Base-by-base conservation (phyloP, 2,797 vertebrate genomes). In the Oryzias dopingdopingensis region DNA sequence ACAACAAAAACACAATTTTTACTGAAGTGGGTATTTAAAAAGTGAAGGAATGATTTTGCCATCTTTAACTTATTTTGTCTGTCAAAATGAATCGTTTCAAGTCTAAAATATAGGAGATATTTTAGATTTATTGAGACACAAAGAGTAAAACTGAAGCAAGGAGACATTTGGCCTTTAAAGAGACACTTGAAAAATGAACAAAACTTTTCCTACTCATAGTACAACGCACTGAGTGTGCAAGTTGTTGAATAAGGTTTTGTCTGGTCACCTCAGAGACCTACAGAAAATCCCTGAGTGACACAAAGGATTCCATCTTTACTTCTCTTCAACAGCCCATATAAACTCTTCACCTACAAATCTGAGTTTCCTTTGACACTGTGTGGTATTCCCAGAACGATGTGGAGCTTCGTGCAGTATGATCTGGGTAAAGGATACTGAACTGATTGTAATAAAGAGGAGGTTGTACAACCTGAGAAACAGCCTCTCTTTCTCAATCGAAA, bases 401-500 rank as follows among this genome's bases (percentile, higher is more conserved):
- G 67, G 65, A 80, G 63, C 71, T 73, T 65, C 79, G 66, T 85
- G 84, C 85, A 89, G 87, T 86, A 89, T 89, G 80, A 86, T 86
- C 82, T 74, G 29, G 63, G 49, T 52, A 59, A 54, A 63, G 52
- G 45, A 13, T 64, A 71, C 62, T 54, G 47, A 45, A 56, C 58
- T 65, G 58, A 47, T 7, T 63, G 67, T 64, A 68, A 49, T 45
- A 47, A 60, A 55, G 52, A 49, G 52, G 52, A 67, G 75, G 71
- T 79, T 82, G 72, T 84, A 80, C 74, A 76, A 85, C 69, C 74
- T 60, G 83, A 80, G 79, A 88, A 84, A 88, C 79, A 82, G 81
- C 84, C 72, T 81, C 66, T 71, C 66, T 69, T 58, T 64, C 78
- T 81, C 79, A 61, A 32, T 64, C 85, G 84, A 86, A 87, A 86